Evolutionary conservation across 2,113 vertebrate genomes (phyloP), one percentile per base, ranked within the genome.

Genomic region (Hydrochoerus hydrochaeris): DNA sequence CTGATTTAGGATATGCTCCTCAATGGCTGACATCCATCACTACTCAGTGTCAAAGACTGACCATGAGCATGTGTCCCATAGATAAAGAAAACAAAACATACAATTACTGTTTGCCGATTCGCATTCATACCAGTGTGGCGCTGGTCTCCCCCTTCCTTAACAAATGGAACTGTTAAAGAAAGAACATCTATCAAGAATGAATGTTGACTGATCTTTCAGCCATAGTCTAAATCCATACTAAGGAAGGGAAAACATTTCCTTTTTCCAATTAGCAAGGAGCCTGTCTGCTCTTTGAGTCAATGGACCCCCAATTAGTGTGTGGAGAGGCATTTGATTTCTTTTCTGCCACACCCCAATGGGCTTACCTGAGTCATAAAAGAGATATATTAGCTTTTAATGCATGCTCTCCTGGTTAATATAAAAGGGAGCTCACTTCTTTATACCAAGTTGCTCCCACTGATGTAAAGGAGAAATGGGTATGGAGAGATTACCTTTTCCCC

Each of bases 321-420:
- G 9, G 20, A 97, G 46, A 80, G 49, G 32, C 52, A 94, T 94
- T 94, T 92, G 46, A 94, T 91, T 96, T 80, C 49, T 91, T 94
- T 91, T 44, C 89, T 95, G 80, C n/a, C 57, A 83, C 49, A 94
- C 88, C 67, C 41, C 38, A 91, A 9, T 73, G 83, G 54, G 38
- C 71, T 85, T 91, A 91, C 88, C 78, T 94, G 62, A 93, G 93
- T 75, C 86, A 96, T 96, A 89, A 95, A 97, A 96, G 85, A 91
- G 91, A 96, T 96, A 78, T 54, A 88, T 98, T 96, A 93, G 93
- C 82, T 94, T 97, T 97, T 95, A 96, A 88, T 52, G 24, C 63
- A 46, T 78, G 44, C 6, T 85, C 2, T 85, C n/a, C 35, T 65
- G 22, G 32, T 85, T 95, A 77, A 60, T 67, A 85, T 58, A 24